A percentile compares a stretch with the other conserved stretches of the same genome.
These are phyloP conservation scores for Lamellibrachia columna DNA, from an alignment of 2,888 invertebrate genomes.

Conservation along the genomic window DNA sequence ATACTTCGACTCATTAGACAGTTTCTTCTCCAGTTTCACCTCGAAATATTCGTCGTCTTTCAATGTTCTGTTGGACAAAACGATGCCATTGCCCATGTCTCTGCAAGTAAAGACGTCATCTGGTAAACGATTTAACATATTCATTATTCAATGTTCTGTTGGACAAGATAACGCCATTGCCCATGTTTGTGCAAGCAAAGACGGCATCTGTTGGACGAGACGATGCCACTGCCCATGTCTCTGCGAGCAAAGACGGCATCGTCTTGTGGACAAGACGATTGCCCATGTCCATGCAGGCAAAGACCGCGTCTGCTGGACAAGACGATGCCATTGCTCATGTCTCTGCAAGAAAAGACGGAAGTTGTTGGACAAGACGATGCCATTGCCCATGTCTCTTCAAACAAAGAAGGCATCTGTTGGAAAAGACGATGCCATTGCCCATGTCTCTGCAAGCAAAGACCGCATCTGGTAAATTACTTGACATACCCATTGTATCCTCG, in stretches of 20 bases:
- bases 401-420: not conserved
- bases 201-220: not conserved
- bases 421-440: not conserved
- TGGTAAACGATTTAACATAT: not conserved
- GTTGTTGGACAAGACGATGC: not conserved
- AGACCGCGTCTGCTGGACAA: not conserved
- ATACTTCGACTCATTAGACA: not conserved
- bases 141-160: not conserved
- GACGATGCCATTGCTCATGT: not conserved
- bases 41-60: not conserved
- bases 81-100: not conserved
- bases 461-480: not conserved
- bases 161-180: not conserved
- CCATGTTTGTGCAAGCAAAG: not conserved
- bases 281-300: not conserved
- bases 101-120: not conserved
- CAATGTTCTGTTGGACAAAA: not conserved
- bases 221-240: no score
- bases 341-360: not conserved
- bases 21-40: not conserved
- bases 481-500: no score
- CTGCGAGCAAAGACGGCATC: no score
- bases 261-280: not conserved
- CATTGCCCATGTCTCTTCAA: not conserved
- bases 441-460: not conserved